These are phyloP conservation scores for Papilio dardanus DNA, from an alignment of 1,140 invertebrate species.

Conservation along the genomic window DNA sequence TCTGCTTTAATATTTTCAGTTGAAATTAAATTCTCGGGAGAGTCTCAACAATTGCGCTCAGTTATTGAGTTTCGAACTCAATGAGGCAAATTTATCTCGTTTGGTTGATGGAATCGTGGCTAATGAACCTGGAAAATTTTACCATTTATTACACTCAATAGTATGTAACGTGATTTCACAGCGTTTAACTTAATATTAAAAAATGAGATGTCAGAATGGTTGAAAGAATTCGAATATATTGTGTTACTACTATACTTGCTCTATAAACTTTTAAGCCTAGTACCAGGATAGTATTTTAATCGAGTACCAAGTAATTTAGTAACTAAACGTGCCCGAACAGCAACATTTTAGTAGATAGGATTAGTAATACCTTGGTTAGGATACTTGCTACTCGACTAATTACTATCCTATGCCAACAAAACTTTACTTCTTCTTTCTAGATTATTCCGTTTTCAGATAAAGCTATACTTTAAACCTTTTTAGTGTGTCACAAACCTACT, in stretches of 20 bases:
- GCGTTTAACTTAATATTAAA: slow-evolving; percentile 5
- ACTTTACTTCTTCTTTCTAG: no score
- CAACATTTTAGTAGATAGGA: no score
- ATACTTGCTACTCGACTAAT: no score
- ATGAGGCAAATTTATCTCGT: slow-evolving; percentile 39
- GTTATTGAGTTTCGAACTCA: slow-evolving; percentile 38
- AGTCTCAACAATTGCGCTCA: slow-evolving; percentile 36
- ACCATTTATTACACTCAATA: slow-evolving; percentile 28
- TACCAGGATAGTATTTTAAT: no score
- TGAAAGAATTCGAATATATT: background rate
- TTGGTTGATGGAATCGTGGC: slow-evolving; percentile 36
- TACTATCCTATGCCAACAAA: no score
- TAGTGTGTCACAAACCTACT: no score
- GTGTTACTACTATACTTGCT: background rate
- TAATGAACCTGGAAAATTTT: slow-evolving; percentile 38
- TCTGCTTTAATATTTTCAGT: slow-evolving; percentile 33
- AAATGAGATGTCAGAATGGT: background rate
- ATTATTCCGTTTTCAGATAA: no score
- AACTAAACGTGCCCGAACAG: no score
- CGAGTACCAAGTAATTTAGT: no score
- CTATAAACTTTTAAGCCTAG: no score
- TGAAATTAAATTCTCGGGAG: slow-evolving; percentile 33
- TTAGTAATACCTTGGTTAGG: no score
- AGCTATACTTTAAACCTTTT: no score
- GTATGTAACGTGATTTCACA: slow-evolving; percentile 26